phyloP scores from a whole-genome alignment of 1,140 invertebrate species.

The Manduca sexta region DNA sequence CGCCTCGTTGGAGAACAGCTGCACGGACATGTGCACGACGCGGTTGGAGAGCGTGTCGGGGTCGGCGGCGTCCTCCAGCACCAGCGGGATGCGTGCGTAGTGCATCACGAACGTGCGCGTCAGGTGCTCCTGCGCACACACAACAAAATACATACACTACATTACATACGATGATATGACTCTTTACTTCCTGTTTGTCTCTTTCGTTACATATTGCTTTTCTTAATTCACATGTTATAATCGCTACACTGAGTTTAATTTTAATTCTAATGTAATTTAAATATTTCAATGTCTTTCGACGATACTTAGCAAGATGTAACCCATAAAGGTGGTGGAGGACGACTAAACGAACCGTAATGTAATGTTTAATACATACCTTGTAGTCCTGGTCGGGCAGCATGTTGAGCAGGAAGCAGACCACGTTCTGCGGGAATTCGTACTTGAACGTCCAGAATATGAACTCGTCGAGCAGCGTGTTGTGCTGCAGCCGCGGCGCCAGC shows the following conservation, averaged over 20 bases:
- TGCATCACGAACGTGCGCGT: conserved; percentile 96
- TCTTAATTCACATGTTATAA: no score
- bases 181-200: no score
- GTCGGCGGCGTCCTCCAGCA: conserved; percentile 89
- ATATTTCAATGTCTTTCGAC: no score
- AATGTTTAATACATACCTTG: conserved; percentile 77
- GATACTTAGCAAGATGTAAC: no score
- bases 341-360: neutral
- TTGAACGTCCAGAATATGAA: conserved; percentile 98
- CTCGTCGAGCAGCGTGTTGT: conserved; percentile 94
- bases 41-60: conserved; percentile 94
- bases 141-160: no score
- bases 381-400: conserved; percentile 96
- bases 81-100: conserved; percentile 94
- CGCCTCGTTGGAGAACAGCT: conserved; percentile 94
- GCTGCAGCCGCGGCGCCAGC: conserved; percentile 84
- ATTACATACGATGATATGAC: no score
- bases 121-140: conserved; percentile 86
- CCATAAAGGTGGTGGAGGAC: no score
- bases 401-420: conserved; percentile 96
- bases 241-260: no score
- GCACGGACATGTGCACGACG: conserved; percentile 97
- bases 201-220: no score
- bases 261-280: no score
- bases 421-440: conserved; percentile 97